Percentiles rank a stretch among this genome's conserved stretches.
Conservation (phyloP, 2,888 invertebrate genomes). For the Apotomis capreana region DNA sequence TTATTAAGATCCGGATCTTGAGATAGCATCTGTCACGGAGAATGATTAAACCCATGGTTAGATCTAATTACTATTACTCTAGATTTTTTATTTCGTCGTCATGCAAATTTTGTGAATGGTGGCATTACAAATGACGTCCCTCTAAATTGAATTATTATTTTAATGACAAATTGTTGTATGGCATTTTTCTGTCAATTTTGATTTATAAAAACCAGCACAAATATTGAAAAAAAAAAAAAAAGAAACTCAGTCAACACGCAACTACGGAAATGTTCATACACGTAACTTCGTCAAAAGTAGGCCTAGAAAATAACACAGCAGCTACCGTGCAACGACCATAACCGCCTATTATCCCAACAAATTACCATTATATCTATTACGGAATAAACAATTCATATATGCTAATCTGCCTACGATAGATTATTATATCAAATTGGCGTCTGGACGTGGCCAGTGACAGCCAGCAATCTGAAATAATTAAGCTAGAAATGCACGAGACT, state of each 20-base stretch:
- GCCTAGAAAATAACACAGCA: neutral
- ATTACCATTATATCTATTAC: conserved; percentile 38
- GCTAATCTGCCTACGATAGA: conserved; percentile 44
- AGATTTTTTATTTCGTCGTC: no score
- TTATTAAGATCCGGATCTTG: no score
- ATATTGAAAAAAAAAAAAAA: neutral
- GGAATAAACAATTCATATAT: conserved; percentile 41
- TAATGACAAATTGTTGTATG: no score
- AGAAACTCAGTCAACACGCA: neutral
- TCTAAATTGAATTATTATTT: no score
- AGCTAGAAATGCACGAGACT: conserved; percentile 45
- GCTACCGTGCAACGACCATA: conserved; percentile 33
- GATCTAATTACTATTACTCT: no score
- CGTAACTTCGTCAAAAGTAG: conserved; percentile 16
- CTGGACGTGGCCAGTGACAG: conserved; percentile 52
- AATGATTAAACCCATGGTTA: no score
- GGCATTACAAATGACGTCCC: no score
- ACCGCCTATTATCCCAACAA: conserved; percentile 37
- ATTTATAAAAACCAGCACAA: no score
- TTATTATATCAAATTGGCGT: conserved; percentile 62
- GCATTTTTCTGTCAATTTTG: no score
- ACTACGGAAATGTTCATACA: neutral
- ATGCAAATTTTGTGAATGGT: no score
- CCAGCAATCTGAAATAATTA: conserved; percentile 64
- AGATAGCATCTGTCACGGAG: no score